These are phyloP conservation scores for Troilus luridus DNA, from an alignment of 2,888 invertebrate genomes.

Conservation along the genomic window DNA sequence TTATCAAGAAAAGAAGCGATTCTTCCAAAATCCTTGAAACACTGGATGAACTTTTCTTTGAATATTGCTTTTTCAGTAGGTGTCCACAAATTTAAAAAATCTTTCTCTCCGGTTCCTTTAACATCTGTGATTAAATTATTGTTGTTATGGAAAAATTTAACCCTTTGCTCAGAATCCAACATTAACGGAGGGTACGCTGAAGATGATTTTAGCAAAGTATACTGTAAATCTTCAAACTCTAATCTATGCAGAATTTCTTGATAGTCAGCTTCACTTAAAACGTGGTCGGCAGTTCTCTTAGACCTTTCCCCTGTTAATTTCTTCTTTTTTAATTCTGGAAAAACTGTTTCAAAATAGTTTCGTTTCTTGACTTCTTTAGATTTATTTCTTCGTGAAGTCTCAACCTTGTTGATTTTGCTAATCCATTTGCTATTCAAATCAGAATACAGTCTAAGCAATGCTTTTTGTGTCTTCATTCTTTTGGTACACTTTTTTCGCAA, in stretches of 20 bases:
- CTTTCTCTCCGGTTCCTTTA: background rate
- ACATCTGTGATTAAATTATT: background rate
- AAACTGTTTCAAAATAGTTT: conserved; percentile 6
- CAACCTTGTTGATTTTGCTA: background rate
- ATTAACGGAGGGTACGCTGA: background rate
- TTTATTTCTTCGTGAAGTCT: conserved; percentile 25
- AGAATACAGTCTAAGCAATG: background rate
- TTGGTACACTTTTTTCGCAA: background rate
- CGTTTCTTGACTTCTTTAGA: background rate
- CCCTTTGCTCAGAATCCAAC: background rate
- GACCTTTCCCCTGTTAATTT: background rate
- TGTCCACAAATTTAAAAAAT: background rate
- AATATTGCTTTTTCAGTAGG: conserved; percentile 20
- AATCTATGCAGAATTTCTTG: background rate
- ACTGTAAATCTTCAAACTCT: background rate
- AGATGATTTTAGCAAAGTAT: background rate
- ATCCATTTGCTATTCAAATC: conserved; percentile 22
- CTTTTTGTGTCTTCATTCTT: conserved; percentile 3
- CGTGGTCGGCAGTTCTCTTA: background rate
- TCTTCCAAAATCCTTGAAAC: background rate
- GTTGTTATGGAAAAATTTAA: background rate
- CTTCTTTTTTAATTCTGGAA: conserved; percentile 26
- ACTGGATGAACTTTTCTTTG: conserved; percentile 41
- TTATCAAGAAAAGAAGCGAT: background rate
- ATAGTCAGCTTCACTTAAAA: conserved; percentile 29